Percentiles rank a stretch among this genome's conserved stretches.
Evolutionary conservation across 2,888 invertebrate genomes (phyloP).

Genomic region (Pseudococcus viburni): DNA sequence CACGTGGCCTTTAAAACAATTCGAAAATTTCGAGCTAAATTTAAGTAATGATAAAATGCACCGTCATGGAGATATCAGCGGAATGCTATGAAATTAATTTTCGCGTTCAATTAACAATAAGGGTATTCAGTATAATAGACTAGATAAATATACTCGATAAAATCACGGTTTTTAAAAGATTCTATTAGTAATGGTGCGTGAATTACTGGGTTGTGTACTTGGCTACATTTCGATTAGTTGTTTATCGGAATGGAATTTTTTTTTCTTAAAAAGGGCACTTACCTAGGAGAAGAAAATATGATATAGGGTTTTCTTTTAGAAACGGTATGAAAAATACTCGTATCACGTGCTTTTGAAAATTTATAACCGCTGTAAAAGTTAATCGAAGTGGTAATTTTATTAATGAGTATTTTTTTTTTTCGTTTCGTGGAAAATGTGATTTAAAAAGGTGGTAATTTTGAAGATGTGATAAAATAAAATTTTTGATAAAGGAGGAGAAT

Average conservation of each 20-base stretch:
- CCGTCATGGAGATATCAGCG: background rate
- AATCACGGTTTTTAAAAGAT: constrained; percentile 10
- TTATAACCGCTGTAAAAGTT: background rate
- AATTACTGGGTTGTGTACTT: no score
- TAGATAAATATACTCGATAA: background rate
- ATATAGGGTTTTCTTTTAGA: background rate
- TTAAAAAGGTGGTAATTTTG: background rate
- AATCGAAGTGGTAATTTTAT: background rate
- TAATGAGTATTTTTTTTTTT: background rate
- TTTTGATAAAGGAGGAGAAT: no score
- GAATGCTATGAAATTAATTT: constrained; percentile 19
- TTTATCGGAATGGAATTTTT: constrained; percentile 10
- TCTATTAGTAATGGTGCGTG: no score
- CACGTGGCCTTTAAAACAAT: constrained; percentile 12
- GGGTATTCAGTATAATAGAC: background rate
- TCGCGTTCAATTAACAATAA: constrained; percentile 17
- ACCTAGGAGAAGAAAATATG: background rate
- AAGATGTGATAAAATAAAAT: background rate
- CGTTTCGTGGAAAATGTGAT: background rate
- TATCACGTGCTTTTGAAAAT: constrained; percentile 2
- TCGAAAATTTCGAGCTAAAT: background rate
- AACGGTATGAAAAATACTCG: background rate
- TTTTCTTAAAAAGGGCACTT: background rate
- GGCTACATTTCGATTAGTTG: background rate
- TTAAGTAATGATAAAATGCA: background rate